Evolutionary conservation across 2,113 vertebrate genomes (phyloP), one percentile per base, ranked within the genome.

Genomic region (Hydrochoerus hydrochaeris): DNA sequence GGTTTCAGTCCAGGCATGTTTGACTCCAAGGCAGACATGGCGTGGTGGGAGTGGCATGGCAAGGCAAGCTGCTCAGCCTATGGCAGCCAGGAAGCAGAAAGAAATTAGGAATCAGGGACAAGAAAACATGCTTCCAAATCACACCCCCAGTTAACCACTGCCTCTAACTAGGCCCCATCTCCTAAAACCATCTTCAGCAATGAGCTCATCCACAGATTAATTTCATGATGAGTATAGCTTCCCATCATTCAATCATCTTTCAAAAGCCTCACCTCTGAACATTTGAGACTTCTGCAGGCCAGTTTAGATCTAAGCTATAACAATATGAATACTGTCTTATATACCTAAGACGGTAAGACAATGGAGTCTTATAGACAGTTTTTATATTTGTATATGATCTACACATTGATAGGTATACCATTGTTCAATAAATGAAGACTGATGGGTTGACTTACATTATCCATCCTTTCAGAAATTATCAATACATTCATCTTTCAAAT

Each of bases 321-420:
- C 24, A 44, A 75, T 75, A 75, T 75, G 11, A 11, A 77, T 82
- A 86, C 9, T 80, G 0, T 63, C 32, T 62, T 80, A 62, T 1
- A 28, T 32, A 77, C 35, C 92, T 94, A n/a, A 57, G 69, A n/a
- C 10, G 82, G 87, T 49, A 97, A 83, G 67, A 83, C 41, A 93
- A 71, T 58, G 19, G 89, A 8, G 41, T 87, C 28, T 84, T 92
- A 11, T 24, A 84, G 71, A 49, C 12, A 92, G 14, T 41, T 94
- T 97, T 94, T 77, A 24, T 85, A 90, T 82, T 81, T 87, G 69
- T 85, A 32, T 60, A 85, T 71, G 10, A n/a, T 86, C 90, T 87
- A 52, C 17, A 85, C 54, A 83, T 35, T 90, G 22, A 10, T 91
- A 75, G 11, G 30, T 67, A 65, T 24, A 82, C 38, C 90, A 46